phyloP scores from a whole-genome alignment of 2,797 vertebrate species.

The Otolemur crassicaudatus region DNA sequence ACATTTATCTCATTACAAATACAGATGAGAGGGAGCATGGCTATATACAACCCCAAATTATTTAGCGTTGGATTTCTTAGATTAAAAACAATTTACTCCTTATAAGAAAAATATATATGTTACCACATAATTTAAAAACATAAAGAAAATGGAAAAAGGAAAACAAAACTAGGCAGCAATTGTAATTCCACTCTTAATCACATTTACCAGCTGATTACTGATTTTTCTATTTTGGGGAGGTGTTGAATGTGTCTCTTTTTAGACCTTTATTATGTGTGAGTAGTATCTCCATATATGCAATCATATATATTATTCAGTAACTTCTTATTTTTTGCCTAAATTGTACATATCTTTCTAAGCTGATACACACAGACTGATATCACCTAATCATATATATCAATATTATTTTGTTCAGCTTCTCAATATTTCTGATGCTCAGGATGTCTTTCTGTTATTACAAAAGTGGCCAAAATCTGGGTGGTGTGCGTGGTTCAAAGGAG shows the following conservation, averaged over 20 bases:
- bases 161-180: not conserved
- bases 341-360: not conserved
- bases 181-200: not conserved
- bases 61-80: conserved; percentile 8
- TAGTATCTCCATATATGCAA: not conserved
- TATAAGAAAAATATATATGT: not conserved
- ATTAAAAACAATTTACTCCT: conserved; percentile 13
- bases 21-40: not conserved
- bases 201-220: not conserved
- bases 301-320: not conserved
- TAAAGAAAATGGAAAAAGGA: not conserved
- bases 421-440: too few relatives aligned
- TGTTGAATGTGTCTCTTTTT: not conserved
- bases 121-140: conserved; percentile 12
- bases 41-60: not conserved
- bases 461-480: not conserved
- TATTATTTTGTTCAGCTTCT: too few relatives aligned
- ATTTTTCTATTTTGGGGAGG: not conserved
- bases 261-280: not conserved
- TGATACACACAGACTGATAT: not conserved
- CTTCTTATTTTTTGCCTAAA: not conserved
- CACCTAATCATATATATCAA: too few relatives aligned
- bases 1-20: not conserved
- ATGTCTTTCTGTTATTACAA: too few relatives aligned
- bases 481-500: too few relatives aligned